phyloP scores from a whole-genome alignment of 2,113 vertebrate species.

The Erythrocebus patas region DNA sequence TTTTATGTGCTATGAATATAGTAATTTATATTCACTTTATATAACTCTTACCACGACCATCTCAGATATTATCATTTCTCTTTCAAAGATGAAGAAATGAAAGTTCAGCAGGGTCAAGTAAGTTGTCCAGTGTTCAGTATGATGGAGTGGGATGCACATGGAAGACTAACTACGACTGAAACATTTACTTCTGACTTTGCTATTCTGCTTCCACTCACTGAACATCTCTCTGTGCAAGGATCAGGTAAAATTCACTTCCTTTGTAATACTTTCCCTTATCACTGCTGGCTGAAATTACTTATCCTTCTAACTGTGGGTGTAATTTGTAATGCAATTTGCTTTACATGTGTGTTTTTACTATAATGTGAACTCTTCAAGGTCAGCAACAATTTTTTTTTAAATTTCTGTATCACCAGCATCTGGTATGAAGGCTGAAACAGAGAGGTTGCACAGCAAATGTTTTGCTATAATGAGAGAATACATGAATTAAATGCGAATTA shows the following conservation, averaged over 20 bases:
- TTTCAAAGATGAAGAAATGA: constrained; percentile 8
- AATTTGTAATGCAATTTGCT: not conserved
- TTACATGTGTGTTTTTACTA: constrained; percentile 26
- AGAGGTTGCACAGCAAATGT: constrained; percentile 22
- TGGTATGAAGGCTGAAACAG: not conserved
- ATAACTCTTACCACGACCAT: not conserved
- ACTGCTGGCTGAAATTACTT: not conserved
- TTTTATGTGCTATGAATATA: not conserved
- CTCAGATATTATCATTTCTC: not conserved
- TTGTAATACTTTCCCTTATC: not conserved
- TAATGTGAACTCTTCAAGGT: constrained; percentile 18
- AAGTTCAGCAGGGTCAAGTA: not conserved
- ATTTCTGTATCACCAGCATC: not conserved
- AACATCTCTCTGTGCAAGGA: not conserved
- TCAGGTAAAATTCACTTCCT: constrained; percentile 7
- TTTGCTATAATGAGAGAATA: not conserved
- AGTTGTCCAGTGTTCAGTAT: not conserved
- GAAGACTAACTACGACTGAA: not conserved
- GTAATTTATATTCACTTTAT: not conserved
- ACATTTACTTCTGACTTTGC: not conserved
- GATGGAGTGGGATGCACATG: not conserved
- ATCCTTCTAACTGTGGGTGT: not conserved
- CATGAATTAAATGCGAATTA: not conserved
- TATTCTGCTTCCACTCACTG: not conserved
- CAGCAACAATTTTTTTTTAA: constrained; percentile 7